Conservation (phyloP, 2,888 invertebrate genomes). For the Anarsia innoxiella region DNA sequence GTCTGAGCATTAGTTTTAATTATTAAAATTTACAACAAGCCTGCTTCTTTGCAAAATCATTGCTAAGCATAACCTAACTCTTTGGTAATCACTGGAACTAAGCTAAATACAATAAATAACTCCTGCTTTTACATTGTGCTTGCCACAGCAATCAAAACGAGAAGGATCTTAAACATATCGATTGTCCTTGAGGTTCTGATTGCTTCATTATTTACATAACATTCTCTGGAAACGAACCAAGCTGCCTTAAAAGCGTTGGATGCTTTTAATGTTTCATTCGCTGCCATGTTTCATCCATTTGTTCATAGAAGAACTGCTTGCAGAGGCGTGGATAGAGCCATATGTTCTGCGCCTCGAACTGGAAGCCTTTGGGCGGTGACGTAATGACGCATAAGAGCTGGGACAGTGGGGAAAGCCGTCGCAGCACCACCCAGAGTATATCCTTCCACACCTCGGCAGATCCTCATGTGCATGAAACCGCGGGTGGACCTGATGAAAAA, state of each 20-base stretch:
- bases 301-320: conserved; percentile 85
- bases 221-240: conserved; percentile 9
- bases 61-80: conserved; percentile 43
- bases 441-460: conserved; percentile 86
- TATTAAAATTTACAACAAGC: conserved; percentile 36
- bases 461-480: conserved; percentile 98
- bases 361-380: conserved; percentile 91
- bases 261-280: conserved; percentile 11
- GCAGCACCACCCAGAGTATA: conserved; percentile 95
- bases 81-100: conserved; percentile 64
- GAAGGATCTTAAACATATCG: conserved; percentile 28
- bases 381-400: conserved; percentile 96
- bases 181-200: conserved; percentile 18
- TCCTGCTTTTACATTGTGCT: conserved; percentile 33
- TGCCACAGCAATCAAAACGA: conserved; percentile 30
- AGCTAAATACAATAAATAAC: conserved; percentile 38
- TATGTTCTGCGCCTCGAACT: conserved; percentile 96
- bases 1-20: conserved; percentile 35
- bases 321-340: conserved; percentile 94
- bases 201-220: conserved; percentile 13
- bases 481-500: conserved; percentile 84
- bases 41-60: conserved; percentile 34
- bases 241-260: conserved; percentile 9
- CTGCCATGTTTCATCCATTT: conserved; percentile 19
- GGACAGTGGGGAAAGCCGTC: conserved; percentile 92